A percentile compares a stretch with the other conserved stretches of the same genome.
Evolutionary conservation across 1,140 invertebrate species (phyloP).

Genomic region (Pogonognathellus flavescens): DNA sequence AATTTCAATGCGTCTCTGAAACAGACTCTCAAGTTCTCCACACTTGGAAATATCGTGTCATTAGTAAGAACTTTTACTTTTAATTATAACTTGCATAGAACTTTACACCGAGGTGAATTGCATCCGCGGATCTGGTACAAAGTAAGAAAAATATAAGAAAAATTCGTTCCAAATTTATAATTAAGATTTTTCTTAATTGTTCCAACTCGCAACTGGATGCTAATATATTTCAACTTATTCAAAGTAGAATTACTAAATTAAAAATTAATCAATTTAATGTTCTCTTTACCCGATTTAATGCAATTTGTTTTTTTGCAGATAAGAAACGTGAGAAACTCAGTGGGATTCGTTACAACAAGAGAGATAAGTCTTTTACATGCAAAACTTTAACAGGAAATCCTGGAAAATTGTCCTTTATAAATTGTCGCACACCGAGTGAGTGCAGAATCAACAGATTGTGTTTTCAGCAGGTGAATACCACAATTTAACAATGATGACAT

Average conservation of each 20-base stretch:
- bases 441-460: conserved; percentile 60
- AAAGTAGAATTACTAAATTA: no score
- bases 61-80: conserved; percentile 60
- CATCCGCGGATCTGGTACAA: no score
- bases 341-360: conserved; percentile 61
- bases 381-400: conserved; percentile 47
- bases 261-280: no score
- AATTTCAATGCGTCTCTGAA: conserved; percentile 60
- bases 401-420: conserved; percentile 52
- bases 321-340: conserved; percentile 51
- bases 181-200: no score
- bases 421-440: conserved; percentile 56
- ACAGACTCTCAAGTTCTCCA: conserved; percentile 55
- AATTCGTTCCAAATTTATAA: no score
- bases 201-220: no score
- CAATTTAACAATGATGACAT: no score
- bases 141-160: no score
- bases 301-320: neutral
- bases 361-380: conserved; percentile 56
- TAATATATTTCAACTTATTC: no score
- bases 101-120: no score
- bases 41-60: conserved; percentile 59
- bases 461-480: conserved; percentile 56
- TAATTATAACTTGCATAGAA: no score
- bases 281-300: neutral